Evolutionary conservation across 2,113 vertebrate species (phyloP).

Genomic region (Eudyptes chrysolophus): DNA sequence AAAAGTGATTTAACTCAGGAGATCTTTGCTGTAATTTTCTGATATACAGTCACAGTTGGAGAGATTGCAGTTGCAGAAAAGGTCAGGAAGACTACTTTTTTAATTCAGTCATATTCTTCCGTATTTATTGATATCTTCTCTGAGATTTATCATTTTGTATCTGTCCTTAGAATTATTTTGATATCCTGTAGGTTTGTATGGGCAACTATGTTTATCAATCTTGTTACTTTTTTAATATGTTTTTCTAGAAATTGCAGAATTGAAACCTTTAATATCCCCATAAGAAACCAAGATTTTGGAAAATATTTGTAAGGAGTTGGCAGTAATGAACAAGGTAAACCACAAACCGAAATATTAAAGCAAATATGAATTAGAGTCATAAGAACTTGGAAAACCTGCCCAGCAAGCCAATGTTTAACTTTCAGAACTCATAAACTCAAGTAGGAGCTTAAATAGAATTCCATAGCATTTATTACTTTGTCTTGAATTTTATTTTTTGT

Average conservation of each 20-base stretch:
- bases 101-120: neutral
- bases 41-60: neutral
- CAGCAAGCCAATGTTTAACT: neutral
- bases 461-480: neutral
- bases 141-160: neutral
- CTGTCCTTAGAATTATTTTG: neutral
- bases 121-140: neutral
- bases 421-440: neutral
- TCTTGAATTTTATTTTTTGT: neutral
- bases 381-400: neutral
- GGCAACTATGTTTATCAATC: neutral
- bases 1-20: neutral
- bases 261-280: neutral
- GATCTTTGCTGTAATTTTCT: neutral
- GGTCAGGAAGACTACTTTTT: neutral
- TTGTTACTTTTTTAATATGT: neutral
- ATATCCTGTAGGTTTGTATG: neutral
- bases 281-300: constrained; percentile 1
- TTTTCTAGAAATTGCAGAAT: neutral
- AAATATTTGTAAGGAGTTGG: neutral
- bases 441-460: neutral
- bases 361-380: neutral
- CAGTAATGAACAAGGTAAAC: neutral
- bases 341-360: neutral
- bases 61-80: neutral